Evolutionary conservation across 2,888 invertebrate genomes (phyloP).

Genomic region (Lymantria dispar): DNA sequence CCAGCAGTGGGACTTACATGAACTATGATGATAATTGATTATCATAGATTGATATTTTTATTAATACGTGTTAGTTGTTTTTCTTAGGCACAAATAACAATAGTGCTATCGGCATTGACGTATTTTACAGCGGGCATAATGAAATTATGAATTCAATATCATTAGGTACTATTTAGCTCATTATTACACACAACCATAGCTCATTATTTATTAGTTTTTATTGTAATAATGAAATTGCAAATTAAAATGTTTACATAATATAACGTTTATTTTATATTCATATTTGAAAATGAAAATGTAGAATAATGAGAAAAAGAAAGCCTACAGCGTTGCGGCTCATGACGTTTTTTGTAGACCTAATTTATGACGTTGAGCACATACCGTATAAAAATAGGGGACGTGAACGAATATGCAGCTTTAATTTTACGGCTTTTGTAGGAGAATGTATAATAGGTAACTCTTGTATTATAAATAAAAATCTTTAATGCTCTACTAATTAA

Average conservation of each 20-base stretch:
- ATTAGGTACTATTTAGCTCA: too few species aligned
- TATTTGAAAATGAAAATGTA: slow-evolving; percentile 47
- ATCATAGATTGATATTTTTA: too few species aligned
- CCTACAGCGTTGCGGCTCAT: slow-evolving; percentile 56
- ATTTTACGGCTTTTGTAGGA: slow-evolving; percentile 65
- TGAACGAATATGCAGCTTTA: slow-evolving; percentile 70
- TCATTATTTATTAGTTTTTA: too few species aligned
- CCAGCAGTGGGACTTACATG: too few species aligned
- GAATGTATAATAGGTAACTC: slow-evolving; percentile 66
- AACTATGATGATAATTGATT: too few species aligned
- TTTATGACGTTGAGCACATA: slow-evolving; percentile 67
- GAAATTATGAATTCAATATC: not conserved
- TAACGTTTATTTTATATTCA: slow-evolving; percentile 44
- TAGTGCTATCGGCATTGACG: slow-evolving; percentile 16
- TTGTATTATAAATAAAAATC: slow-evolving; percentile 66
- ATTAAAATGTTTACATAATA: too few species aligned
- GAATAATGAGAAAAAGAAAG: slow-evolving; percentile 61
- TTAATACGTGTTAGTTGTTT: slow-evolving; percentile 3
- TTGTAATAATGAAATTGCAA: too few species aligned
- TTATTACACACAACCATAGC: too few species aligned
- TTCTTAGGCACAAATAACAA: slow-evolving; percentile 23
- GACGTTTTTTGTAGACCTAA: slow-evolving; percentile 70
- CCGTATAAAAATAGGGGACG: slow-evolving; percentile 61
- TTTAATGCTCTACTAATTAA: slow-evolving; percentile 9
- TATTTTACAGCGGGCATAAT: slow-evolving; percentile 17